A percentile compares a stretch with the other conserved stretches of the same genome.
phyloP scores from a whole-genome alignment of 2,888 invertebrate genomes.

The Cryptus armator region DNA sequence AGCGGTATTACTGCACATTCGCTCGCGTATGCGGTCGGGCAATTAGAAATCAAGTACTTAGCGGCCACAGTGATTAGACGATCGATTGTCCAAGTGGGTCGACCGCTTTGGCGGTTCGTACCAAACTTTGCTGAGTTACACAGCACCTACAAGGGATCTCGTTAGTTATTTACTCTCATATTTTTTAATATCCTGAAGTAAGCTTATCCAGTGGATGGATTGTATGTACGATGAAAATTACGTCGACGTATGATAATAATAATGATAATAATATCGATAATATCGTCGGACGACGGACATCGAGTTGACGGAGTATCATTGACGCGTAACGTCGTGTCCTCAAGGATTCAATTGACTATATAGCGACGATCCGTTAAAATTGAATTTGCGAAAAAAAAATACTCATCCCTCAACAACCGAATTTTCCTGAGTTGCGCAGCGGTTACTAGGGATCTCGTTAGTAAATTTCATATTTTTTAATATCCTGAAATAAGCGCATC shows the following conservation, averaged over 20 bases:
- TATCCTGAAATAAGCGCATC: background rate
- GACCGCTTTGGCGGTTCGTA: background rate
- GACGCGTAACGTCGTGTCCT: no score
- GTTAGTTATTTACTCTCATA: background rate
- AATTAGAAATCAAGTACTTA: constrained; percentile 3
- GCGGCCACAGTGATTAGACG: background rate
- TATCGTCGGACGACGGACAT: background rate
- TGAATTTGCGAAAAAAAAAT: no score
- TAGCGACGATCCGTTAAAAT: no score
- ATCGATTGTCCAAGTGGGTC: background rate
- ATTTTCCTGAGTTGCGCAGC: background rate
- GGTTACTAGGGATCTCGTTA: background rate
- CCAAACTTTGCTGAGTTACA: background rate
- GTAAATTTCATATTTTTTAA: background rate
- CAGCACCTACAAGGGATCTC: background rate
- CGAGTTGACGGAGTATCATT: background rate
- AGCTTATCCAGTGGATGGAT: no score
- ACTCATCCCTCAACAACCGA: background rate
- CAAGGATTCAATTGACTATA: no score
- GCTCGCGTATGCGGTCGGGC: background rate
- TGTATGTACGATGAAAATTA: constrained; percentile 20
- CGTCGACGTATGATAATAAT: background rate
- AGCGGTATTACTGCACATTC: background rate
- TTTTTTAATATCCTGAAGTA: background rate
- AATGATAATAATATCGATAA: background rate